Evolutionary conservation across 2,888 invertebrate genomes (phyloP).

Genomic region (Keiferia lycopersicella): DNA sequence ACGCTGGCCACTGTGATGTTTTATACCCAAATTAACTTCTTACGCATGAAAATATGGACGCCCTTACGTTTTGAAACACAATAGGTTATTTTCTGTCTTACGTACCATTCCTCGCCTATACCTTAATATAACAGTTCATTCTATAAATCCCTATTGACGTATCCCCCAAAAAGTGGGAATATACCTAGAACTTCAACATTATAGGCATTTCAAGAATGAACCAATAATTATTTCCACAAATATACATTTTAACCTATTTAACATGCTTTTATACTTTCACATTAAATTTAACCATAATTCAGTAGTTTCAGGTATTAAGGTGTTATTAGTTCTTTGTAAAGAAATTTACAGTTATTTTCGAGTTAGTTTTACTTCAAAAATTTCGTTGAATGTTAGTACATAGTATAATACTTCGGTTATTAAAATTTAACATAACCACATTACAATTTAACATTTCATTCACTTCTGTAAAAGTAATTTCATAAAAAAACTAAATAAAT

Average conservation of each 20-base stretch:
- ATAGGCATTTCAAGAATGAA: neutral
- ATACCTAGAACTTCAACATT: neutral
- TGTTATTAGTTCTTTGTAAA: neutral
- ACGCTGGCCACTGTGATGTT: no score
- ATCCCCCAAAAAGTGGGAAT: neutral
- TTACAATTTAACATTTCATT: neutral
- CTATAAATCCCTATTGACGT: neutral
- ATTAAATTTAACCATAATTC: conserved; percentile 5
- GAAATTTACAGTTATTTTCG: neutral
- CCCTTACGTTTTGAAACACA: neutral
- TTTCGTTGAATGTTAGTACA: neutral
- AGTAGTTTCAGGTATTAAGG: conserved; percentile 3
- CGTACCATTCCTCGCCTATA: neutral
- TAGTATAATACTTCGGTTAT: conserved; percentile 8
- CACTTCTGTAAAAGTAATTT: neutral
- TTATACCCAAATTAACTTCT: no score
- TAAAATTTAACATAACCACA: neutral
- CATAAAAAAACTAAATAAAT: conserved; percentile 1
- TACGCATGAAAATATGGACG: no score
- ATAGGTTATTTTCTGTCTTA: neutral
- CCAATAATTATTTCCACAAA: conserved; percentile 18
- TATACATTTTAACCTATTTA: conserved; percentile 19
- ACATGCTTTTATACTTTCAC: conserved; percentile 6
- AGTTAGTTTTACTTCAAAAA: neutral
- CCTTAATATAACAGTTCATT: neutral